These are phyloP conservation scores for Wasmannia auropunctata DNA, from an alignment of 1,140 invertebrate species.

Conservation along the genomic window DNA sequence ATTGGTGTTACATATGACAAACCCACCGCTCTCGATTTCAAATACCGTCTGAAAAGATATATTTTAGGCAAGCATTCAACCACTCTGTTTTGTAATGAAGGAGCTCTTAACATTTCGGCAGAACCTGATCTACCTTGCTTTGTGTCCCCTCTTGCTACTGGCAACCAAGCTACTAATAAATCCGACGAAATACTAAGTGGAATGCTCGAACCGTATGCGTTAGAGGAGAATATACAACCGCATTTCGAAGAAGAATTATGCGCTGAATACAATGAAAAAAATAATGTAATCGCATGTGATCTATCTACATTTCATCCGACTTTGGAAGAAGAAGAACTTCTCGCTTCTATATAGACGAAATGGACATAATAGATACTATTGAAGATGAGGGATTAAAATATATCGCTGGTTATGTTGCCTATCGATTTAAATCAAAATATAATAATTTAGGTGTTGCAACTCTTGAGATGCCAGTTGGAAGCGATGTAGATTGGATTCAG, in stretches of 20 bases:
- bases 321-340: too few relatives aligned
- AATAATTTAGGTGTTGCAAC: too few relatives aligned
- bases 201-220: neutral
- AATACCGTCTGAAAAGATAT: neutral
- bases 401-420: neutral
- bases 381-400: neutral
- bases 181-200: neutral
- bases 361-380: neutral
- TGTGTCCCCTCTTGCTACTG: neutral
- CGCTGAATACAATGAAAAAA: too few relatives aligned
- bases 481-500: too few relatives aligned
- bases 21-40: neutral
- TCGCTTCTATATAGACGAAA: too few relatives aligned
- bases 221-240: neutral
- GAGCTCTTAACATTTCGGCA: neutral
- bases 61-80: neutral
- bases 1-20: neutral
- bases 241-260: too few relatives aligned
- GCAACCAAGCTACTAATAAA: neutral
- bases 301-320: too few relatives aligned
- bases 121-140: neutral
- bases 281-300: too few relatives aligned
- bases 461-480: too few relatives aligned
- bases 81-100: neutral
- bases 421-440: neutral